Evolutionary conservation across 2,113 vertebrate genomes (phyloP).

Genomic region (Indicator maculatus): DNA sequence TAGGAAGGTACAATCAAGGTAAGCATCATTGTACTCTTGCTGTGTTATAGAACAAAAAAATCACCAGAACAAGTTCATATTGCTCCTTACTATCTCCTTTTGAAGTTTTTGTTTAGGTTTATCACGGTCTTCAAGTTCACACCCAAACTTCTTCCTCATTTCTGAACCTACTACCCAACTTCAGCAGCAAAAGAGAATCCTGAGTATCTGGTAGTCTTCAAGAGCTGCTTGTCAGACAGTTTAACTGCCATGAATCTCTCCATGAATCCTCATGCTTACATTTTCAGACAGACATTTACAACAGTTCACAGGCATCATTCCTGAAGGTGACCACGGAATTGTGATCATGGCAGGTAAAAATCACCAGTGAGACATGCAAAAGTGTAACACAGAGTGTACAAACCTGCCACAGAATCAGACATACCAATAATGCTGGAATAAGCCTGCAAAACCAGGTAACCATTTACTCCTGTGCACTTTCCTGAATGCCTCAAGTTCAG

Average conservation of each 20-base stretch:
- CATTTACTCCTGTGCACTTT: neutral
- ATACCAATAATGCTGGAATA: neutral
- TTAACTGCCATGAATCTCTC: neutral
- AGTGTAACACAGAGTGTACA: neutral
- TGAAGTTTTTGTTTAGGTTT: neutral
- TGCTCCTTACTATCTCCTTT: neutral
- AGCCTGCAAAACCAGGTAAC: neutral
- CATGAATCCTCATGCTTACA: neutral
- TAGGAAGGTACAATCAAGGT: neutral
- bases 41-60: neutral
- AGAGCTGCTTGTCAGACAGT: neutral
- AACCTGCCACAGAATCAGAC: neutral
- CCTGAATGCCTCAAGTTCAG: neutral
- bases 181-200: neutral
- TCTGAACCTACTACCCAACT: neutral
- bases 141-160: neutral
- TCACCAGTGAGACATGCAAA: neutral
- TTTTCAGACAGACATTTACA: neutral
- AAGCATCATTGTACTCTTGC: neutral
- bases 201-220: neutral
- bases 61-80: neutral
- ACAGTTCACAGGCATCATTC: neutral
- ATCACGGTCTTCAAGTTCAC: neutral
- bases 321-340: neutral
- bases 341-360: neutral